Percentiles rank a stretch among this genome's conserved stretches.
These are phyloP conservation scores for Nomia melanderi DNA, from an alignment of 1,140 invertebrate genomes.

Conservation along the genomic window DNA sequence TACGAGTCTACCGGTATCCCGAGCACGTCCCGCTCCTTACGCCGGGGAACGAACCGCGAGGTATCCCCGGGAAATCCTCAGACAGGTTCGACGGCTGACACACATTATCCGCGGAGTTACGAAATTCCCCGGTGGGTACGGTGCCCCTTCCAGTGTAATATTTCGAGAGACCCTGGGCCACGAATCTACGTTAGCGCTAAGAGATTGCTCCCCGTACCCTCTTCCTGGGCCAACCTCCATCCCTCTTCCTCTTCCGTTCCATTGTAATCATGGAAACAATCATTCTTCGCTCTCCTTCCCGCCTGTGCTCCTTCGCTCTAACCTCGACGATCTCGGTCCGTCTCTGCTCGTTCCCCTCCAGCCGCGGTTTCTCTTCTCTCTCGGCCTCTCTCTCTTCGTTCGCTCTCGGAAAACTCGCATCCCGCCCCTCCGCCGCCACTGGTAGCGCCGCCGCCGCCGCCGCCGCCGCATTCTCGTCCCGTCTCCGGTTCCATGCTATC, in stretches of 20 bases:
- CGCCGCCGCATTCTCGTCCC: neutral
- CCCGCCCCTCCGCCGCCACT: neutral
- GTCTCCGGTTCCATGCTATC: slow-evolving; percentile 26
- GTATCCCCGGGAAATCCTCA: slow-evolving; percentile 36
- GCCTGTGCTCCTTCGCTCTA: slow-evolving; percentile 51
- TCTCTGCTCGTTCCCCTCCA: slow-evolving; percentile 16
- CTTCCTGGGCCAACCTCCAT: slow-evolving; percentile 47
- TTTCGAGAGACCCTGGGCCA: slow-evolving; percentile 75
- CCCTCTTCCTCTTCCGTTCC: slow-evolving; percentile 73
- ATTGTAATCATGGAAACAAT: slow-evolving; percentile 81
- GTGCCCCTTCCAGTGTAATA: slow-evolving; percentile 73
- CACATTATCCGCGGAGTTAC: slow-evolving; percentile 62
- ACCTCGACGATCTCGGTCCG: slow-evolving; percentile 44
- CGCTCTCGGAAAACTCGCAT: slow-evolving; percentile 21
- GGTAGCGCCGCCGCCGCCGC: too few relatives aligned
- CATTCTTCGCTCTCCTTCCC: slow-evolving; percentile 74
- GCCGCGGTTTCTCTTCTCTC: slow-evolving; percentile 27
- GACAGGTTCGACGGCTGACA: slow-evolving; percentile 62
- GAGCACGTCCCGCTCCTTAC: neutral
- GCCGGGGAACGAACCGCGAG: slow-evolving; percentile 44
- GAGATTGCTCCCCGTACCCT: slow-evolving; percentile 76
- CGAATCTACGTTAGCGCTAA: slow-evolving; percentile 79
- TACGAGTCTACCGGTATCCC: neutral
- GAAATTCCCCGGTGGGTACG: slow-evolving; percentile 62
- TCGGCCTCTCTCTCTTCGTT: slow-evolving; percentile 40